Percentiles rank a stretch among this genome's conserved stretches.
These are phyloP conservation scores for Thamnaconus septentrionalis DNA, from an alignment of 2,113 vertebrate species.

Conservation along the genomic window DNA sequence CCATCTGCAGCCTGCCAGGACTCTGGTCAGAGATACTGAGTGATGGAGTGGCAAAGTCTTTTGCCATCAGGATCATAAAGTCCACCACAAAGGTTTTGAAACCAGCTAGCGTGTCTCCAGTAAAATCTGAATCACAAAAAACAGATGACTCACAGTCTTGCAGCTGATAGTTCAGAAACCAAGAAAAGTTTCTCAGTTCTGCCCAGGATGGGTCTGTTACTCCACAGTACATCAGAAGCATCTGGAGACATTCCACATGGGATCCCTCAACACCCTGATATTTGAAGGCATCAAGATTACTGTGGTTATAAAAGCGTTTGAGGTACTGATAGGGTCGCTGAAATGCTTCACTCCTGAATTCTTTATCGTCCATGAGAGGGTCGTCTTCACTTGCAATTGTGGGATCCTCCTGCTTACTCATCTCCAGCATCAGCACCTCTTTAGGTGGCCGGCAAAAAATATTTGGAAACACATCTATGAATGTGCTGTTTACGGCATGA, in stretches of 20 bases:
- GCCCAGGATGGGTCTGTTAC: conserved; percentile 89
- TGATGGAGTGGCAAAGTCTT: conserved; percentile 93
- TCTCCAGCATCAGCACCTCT: conserved; percentile 80
- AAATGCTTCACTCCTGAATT: conserved; percentile 85
- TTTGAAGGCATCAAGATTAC: conserved; percentile 78
- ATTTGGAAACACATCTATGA: conserved; percentile 87
- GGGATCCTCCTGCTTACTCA: conserved; percentile 39
- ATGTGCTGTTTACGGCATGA: conserved; percentile 56
- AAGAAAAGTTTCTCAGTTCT: conserved; percentile 88
- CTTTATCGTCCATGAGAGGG: conserved; percentile 84
- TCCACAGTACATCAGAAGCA: conserved; percentile 87
- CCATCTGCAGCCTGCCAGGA: conserved; percentile 68
- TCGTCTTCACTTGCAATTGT: conserved; percentile 38
- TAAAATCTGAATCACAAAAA: conserved; percentile 82
- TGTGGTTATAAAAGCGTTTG: conserved; percentile 71
- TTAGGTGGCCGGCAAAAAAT: conserved; percentile 88
- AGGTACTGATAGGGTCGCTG: conserved; percentile 95
- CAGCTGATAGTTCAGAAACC: conserved; percentile 89
- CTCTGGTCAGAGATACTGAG: conserved; percentile 90
- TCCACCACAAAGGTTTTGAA: conserved; percentile 94
- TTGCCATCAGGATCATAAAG: conserved; percentile 97
- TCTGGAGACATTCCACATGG: conserved; percentile 85
- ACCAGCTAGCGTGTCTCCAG: conserved; percentile 83
- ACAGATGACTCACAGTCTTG: conserved; percentile 87
- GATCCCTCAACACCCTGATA: conserved; percentile 80